Conservation (phyloP, 2,888 invertebrate species). For the Alcis repandata region DNA sequence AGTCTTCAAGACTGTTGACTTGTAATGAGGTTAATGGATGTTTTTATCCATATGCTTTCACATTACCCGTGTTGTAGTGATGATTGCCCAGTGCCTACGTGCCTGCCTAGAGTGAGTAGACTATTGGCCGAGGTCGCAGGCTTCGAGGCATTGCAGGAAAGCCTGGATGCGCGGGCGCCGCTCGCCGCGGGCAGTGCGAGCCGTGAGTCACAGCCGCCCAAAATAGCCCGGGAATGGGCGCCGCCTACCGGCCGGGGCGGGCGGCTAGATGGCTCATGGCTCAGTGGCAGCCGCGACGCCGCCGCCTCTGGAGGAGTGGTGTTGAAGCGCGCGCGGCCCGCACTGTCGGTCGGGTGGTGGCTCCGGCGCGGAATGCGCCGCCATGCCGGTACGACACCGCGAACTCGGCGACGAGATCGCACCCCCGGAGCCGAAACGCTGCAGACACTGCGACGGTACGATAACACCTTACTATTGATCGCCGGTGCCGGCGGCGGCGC, state of each 20-base stretch:
- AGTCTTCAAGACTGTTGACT: background rate
- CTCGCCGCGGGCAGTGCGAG: conserved; percentile 71
- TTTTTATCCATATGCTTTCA: background rate
- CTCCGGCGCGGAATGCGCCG: conserved; percentile 86
- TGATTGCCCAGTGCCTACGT: background rate
- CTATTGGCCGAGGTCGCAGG: conserved; percentile 51
- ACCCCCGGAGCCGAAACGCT: conserved; percentile 94
- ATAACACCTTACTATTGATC: conserved; percentile 55
- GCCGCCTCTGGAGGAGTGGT: conserved; percentile 82
- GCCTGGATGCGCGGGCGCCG: conserved; percentile 81
- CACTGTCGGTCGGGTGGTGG: conserved; percentile 75
- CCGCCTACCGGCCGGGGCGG: conserved; percentile 86
- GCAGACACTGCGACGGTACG: conserved; percentile 96
- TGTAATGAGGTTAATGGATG: background rate
- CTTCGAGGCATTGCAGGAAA: conserved; percentile 64
- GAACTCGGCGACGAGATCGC: conserved; percentile 86
- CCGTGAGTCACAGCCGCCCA: conserved; percentile 81
- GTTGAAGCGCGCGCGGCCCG: conserved; percentile 69
- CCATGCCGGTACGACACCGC: conserved; percentile 87
- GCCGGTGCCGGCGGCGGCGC: conserved; percentile 44
- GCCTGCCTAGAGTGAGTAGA: background rate
- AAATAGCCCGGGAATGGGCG: conserved; percentile 83
- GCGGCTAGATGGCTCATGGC: conserved; percentile 78
- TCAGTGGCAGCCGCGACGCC: conserved; percentile 84
- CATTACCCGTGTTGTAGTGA: background rate